These are phyloP conservation scores for Miltochrista miniata DNA, from an alignment of 2,888 invertebrate species.

Conservation along the genomic window DNA sequence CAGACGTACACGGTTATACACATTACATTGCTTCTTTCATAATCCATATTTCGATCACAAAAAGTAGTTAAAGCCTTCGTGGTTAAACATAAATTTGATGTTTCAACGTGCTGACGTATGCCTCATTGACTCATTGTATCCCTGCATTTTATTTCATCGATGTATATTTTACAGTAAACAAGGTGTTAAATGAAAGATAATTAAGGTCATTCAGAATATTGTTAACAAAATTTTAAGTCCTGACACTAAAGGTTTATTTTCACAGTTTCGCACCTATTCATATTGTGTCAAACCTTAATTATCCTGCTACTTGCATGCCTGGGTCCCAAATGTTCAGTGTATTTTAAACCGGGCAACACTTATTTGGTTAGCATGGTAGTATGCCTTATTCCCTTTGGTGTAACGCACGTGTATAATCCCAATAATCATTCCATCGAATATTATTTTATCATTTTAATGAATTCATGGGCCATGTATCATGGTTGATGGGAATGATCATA, in stretches of 20 bases:
- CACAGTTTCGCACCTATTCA: background rate
- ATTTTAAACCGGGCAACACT: conserved; percentile 3
- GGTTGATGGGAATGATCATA: background rate
- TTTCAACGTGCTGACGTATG: conserved; percentile 4
- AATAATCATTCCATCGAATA: background rate
- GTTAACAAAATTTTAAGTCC: conserved; percentile 1
- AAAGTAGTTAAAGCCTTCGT: conserved; percentile 3
- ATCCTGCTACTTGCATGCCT: conserved; percentile 7
- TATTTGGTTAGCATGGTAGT: conserved; percentile 10
- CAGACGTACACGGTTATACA: no score
- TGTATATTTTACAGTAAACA: conserved; percentile 6
- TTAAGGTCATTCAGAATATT: conserved; percentile 13
- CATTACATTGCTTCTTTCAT: background rate
- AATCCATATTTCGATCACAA: background rate
- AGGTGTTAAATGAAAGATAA: conserved; percentile 8
- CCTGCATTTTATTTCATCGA: conserved; percentile 4
- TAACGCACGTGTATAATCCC: background rate
- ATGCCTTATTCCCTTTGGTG: conserved; percentile 3
- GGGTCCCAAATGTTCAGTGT: conserved; percentile 1
- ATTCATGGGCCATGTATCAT: background rate
- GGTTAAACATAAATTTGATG: background rate
- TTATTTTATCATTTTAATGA: conserved; percentile 2
- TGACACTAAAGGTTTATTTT: no score
- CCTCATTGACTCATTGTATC: conserved; percentile 3
- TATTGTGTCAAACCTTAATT: conserved; percentile 2